Percentiles rank a stretch among this genome's conserved stretches.
Evolutionary conservation across 2,113 vertebrate genomes (phyloP).

Genomic region (Notothenia coriiceps): DNA sequence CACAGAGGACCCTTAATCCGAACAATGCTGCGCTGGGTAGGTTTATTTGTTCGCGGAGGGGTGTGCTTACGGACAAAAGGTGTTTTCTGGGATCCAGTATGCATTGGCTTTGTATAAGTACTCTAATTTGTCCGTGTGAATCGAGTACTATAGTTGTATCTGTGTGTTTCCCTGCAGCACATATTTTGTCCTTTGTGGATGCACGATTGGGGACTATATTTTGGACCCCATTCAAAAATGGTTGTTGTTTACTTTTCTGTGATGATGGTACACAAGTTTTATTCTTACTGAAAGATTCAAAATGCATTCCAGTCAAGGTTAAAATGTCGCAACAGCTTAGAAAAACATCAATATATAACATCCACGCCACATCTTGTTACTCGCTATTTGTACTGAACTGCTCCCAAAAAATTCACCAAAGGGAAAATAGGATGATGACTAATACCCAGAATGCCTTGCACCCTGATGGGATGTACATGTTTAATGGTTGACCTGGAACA

Average conservation of each 20-base stretch:
- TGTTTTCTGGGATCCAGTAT: conserved; percentile 12
- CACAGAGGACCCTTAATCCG: conserved; percentile 72
- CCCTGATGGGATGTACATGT: conserved; percentile 56
- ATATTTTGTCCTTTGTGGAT: neutral
- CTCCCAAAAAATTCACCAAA: conserved; percentile 1
- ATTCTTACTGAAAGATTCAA: neutral
- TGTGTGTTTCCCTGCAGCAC: conserved; percentile 1
- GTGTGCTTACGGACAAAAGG: conserved; percentile 17
- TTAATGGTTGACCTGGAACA: conserved; percentile 63
- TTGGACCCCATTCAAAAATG: neutral
- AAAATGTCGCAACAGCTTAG: neutral
- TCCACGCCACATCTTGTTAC: neutral
- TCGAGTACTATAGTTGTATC: neutral
- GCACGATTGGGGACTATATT: conserved; percentile 10
- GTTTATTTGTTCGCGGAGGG: conserved; percentile 59
- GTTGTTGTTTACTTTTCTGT: neutral
- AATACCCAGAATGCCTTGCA: conserved; percentile 46
- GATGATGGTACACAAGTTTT: neutral
- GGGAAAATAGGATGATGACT: conserved; percentile 38
- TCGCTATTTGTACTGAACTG: neutral
- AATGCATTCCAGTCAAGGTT: neutral
- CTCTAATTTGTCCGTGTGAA: neutral
- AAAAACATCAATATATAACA: neutral
- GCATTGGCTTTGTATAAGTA: neutral
- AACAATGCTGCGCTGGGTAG: conserved; percentile 51